phyloP scores from a whole-genome alignment of 2,113 vertebrate species.

The Ardeotis arabs region DNA sequence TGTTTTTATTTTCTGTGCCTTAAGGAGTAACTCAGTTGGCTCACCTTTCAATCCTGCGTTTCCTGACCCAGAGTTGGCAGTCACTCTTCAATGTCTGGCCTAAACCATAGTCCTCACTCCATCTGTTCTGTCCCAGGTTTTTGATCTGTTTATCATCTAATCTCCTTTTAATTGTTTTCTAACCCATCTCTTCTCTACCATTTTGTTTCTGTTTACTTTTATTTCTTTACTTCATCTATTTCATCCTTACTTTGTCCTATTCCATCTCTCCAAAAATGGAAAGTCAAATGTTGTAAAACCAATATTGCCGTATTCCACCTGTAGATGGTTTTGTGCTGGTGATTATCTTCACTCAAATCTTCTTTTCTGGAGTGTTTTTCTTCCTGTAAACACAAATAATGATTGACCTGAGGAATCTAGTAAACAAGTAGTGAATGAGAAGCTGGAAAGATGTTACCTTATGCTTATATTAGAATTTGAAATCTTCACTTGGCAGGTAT shows the following conservation, averaged over 20 bases:
- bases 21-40: neutral
- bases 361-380: neutral
- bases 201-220: conserved; percentile 8
- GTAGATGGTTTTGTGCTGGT: neutral
- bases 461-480: neutral
- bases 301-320: neutral
- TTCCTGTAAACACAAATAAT: neutral
- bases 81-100: neutral
- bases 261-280: neutral
- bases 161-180: conserved; percentile 11
- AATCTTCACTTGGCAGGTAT: neutral
- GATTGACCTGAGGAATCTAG: neutral
- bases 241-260: neutral
- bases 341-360: neutral
- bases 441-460: neutral
- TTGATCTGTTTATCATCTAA: neutral
- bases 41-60: conserved; percentile 32
- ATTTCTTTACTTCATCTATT: neutral
- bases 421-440: neutral
- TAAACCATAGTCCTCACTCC: neutral
- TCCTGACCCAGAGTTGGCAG: conserved; percentile 44
- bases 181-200: neutral
- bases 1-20: conserved; percentile 34
- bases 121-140: conserved; percentile 32
- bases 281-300: neutral